A percentile compares a stretch with the other conserved stretches of the same genome.
These are phyloP conservation scores for Pristionchus fissidentatus DNA, from an alignment of 2,888 invertebrate genomes.

Conservation along the genomic window DNA sequence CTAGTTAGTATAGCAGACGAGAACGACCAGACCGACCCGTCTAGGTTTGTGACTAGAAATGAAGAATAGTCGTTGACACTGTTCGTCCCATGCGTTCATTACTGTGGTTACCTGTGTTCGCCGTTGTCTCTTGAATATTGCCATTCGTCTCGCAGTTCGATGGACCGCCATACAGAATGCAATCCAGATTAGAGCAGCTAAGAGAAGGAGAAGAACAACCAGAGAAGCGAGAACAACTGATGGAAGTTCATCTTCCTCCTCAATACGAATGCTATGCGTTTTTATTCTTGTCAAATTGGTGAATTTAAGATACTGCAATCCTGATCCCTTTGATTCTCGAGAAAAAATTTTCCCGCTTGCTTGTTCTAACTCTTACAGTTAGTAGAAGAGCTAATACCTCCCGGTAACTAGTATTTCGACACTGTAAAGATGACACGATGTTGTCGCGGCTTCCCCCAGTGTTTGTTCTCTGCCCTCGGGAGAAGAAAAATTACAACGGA, in stretches of 20 bases:
- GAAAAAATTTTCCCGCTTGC: background rate
- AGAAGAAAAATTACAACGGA: too few relatives aligned
- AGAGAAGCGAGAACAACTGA: constrained; percentile 41
- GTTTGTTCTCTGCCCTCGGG: too few relatives aligned
- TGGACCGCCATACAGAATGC: constrained; percentile 48
- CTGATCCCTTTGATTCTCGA: background rate
- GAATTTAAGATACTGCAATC: too few relatives aligned
- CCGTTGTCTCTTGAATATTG: constrained; percentile 45
- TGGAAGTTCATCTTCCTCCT: constrained; percentile 30
- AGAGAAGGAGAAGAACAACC: constrained; percentile 42
- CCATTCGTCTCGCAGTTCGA: constrained; percentile 44
- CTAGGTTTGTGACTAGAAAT: background rate
- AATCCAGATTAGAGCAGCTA: constrained; percentile 43
- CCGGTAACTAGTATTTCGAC: background rate
- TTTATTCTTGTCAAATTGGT: too few relatives aligned
- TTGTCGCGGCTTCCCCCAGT: background rate
- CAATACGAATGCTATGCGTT: too few relatives aligned
- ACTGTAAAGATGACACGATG: background rate
- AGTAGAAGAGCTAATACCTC: background rate
- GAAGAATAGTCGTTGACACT: too few relatives aligned
- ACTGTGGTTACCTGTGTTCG: background rate
- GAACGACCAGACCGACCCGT: background rate
- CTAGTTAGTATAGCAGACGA: background rate
- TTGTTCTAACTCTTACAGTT: background rate
- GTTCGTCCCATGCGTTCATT: background rate